Base-by-base conservation (phyloP, 1,140 invertebrate genomes). In the Chrysoperla carnea region DNA sequence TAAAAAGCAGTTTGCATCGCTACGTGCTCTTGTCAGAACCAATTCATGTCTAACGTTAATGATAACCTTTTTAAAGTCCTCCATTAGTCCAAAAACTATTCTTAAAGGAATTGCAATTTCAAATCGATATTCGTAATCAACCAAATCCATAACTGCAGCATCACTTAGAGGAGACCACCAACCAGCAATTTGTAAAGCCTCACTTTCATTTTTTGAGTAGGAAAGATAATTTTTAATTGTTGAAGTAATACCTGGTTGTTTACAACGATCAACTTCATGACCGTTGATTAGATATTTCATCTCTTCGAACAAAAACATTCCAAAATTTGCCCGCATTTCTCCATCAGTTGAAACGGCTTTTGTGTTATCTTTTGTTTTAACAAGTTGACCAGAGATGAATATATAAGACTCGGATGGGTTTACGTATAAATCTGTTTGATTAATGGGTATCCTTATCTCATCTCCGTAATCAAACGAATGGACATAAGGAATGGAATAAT, bases 311-410 rank as follows among this genome's bases (percentile, higher is more conserved):
- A 45, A 29, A 39, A 45, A 37, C 41, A 29, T 29, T 42, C 38
- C 31, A 35, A 42, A 37, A 45, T 46, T 50, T 44, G 29, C 36
- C 15, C 37, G 29, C 28, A 48, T 45, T 33, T 39, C 38, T 11
- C 31, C 39, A 27, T 39, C 39, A 9, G 12, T 35, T 11, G 39
- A 28, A 23, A 23, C 17, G 17, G 17, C 17, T 23, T 23, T 23
- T 13, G 12, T 4, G 13, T 33, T 44, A 39, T 45, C 39, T n/a
- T 38, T 28, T 38, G 28, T n/a, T 35, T 50, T 48, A 28, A 48
- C 36, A 37, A 51, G 44, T 46, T 41, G 43, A 17, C 52, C 52
- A 36, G 54, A 52, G n/a, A 55, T 50, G 37, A 51, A 54, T 36
- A 53, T 29, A 29, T 37, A 43, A 42, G 50, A 50, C 8, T 50